Evolutionary conservation across 2,113 vertebrate genomes (phyloP), one percentile per base, ranked within the genome.

Genomic region (Salminus brasiliensis): DNA sequence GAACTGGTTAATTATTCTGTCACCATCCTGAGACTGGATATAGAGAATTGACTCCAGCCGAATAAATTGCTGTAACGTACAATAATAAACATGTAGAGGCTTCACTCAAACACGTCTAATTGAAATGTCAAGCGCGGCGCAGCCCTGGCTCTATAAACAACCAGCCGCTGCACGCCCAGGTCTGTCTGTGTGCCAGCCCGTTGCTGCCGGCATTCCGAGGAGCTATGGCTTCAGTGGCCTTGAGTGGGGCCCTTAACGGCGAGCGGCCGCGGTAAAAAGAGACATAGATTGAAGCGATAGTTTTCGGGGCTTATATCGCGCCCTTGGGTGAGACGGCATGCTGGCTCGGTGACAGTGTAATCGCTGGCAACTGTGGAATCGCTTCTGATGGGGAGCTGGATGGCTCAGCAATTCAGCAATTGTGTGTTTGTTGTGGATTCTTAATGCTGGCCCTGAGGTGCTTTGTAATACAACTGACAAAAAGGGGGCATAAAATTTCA

Each of bases 241-340:
- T 91, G 91, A 91, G 88, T 87, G 84, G 85, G 27, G 81, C 84
- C 84, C 39, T 80, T 55, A 27, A 52, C 47, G 15, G 27, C 10
- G 86, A 90, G 92, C 88, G 85, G 87, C 87, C 82, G 82, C 81
- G 85, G 87, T 89, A 88, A 90, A 90, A 91, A 76, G 3, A 83
- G 62, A 77, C 78, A 76, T 83, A 89, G 87, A 92, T 88, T 86
- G 86, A 68, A 74, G 85, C 60, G 10, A 13, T 89, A 83, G 65
- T 90, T 90, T 91, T 89, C 79, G 77, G n/a, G 18, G 87, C 79
- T 0, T n/a, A 82, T 77, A 79, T 83, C 78, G 85, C 87, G 82
- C 65, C 15, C 57, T 72, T 78, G 83, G 41, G 72, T 70, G 68
- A 23, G 25, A 63, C 49, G 57, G 72, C 39, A 47, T 74, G 78